These are phyloP conservation scores for Eretmodus cyanostictus DNA, from an alignment of 2,113 vertebrate genomes.

Conservation along the genomic window DNA sequence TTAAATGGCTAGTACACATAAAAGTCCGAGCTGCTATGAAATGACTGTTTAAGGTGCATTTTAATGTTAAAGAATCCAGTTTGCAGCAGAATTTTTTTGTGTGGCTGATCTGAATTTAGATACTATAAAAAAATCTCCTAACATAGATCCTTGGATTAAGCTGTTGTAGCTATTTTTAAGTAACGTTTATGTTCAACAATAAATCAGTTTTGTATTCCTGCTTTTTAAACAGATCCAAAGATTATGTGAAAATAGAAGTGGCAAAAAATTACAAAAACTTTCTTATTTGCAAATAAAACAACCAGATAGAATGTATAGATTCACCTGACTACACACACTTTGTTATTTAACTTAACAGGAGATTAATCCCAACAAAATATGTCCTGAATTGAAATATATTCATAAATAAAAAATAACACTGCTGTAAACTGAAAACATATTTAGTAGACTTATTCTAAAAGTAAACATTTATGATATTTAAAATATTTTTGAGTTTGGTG, in stretches of 20 bases:
- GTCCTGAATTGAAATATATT: neutral
- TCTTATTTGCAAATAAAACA: neutral
- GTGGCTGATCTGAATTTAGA: neutral
- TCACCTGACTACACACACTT: neutral
- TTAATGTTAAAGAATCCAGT: neutral
- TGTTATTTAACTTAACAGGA: neutral
- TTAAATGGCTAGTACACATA: neutral
- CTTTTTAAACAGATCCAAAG: neutral
- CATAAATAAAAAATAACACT: neutral
- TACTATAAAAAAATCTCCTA: neutral
- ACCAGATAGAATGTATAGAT: rapidly evolving
- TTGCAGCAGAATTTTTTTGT: rapidly evolving
- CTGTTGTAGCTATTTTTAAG: neutral
- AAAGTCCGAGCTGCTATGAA: rapidly evolving
- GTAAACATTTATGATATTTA: rapidly evolving
- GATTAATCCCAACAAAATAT: neutral
- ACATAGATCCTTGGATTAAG: neutral
- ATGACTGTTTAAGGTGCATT: neutral
- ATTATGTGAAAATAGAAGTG: neutral
- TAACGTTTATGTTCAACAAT: neutral
- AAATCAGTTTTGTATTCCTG: neutral
- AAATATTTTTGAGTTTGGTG: neutral
- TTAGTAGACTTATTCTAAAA: rapidly evolving
- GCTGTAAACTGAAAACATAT: neutral
- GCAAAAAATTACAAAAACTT: neutral